Evolutionary conservation across 2,797 vertebrate genomes (phyloP), one percentile per base, ranked within the genome.

Genomic region (Chrysocyon brachyurus): DNA sequence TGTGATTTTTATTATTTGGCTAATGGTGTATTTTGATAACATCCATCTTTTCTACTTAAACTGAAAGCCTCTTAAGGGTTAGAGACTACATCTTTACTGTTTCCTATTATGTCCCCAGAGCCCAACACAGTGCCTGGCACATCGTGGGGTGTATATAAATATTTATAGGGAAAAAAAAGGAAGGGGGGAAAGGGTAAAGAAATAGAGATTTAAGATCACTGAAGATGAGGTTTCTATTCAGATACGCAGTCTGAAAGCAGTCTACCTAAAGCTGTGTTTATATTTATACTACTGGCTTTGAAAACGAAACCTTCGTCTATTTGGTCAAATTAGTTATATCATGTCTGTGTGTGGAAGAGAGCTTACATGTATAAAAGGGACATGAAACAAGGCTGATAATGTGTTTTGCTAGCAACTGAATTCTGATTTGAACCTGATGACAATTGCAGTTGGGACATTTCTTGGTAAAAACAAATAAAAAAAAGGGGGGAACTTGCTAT

Each of bases 401-500:
- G 6, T 84, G 8, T 92, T 94, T 96, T 96, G 12, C 12, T 87
- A 91, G 68, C 82, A 93, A 88, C 0, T 64, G 24, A 95, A 5
- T 87, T 95, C 77, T 87, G 19, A 86, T 79, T 49, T 89, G n/a
- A 90, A 96, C 17, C 19, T 72, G 31, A 70, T 84, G 73, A 88
- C 83, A 86, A 91, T 0, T 87, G 3, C 66, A 86, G 10, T 16
- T 87, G 26, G 73, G 6, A 75, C 12, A 91, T n/a, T 82, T 77
- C 59, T 91, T 95, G 28, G n/a, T 89, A 90, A 97, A 90, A 97
- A 91, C 54, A 93, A 79, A 64, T 87, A 15, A 31, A n/a, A 61
- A 93, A 33, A 90, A 90, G 72, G 40, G 40, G 40, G 40, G 16
- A 14, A 90, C 26, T 40, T 33, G 33, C 33, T 33, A 59, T 59